Conservation (phyloP, 2,113 vertebrate genomes). For the Sceloporus tristichus region DNA sequence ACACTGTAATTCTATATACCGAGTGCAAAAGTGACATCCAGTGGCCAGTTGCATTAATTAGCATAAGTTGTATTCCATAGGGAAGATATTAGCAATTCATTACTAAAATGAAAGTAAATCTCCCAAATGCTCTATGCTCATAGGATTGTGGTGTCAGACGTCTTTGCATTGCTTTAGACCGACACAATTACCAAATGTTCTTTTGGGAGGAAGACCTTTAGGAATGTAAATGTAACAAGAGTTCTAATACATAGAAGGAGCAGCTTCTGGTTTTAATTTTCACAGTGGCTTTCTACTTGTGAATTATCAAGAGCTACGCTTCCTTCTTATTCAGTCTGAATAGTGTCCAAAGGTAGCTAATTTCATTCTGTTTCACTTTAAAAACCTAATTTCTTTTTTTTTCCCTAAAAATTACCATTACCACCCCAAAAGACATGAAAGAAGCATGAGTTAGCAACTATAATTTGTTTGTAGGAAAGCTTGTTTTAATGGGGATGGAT, state of each 20-base stretch:
- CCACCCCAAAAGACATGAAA: slow-evolving; percentile 5
- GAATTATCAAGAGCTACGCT: slow-evolving; percentile 57
- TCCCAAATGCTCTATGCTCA: not conserved
- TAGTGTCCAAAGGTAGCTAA: slow-evolving; percentile 62
- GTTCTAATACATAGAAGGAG: slow-evolving; percentile 50
- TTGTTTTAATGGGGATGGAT: slow-evolving; percentile 41
- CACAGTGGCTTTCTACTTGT: slow-evolving; percentile 42
- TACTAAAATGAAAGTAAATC: slow-evolving; percentile 41
- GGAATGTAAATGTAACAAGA: slow-evolving; percentile 62
- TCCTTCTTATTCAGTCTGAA: slow-evolving; percentile 54
- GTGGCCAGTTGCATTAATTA: slow-evolving; percentile 56
- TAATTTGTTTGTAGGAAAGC: slow-evolving; percentile 54
- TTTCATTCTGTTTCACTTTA: slow-evolving; percentile 63
- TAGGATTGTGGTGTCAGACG: slow-evolving; percentile 34
- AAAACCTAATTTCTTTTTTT: slow-evolving; percentile 45
- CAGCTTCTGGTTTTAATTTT: slow-evolving; percentile 56
- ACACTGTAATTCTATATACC: slow-evolving; percentile 43
- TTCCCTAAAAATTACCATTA: slow-evolving; percentile 43
- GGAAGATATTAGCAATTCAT: slow-evolving; percentile 45
- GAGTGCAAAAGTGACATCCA: slow-evolving; percentile 41
- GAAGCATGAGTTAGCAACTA: slow-evolving; percentile 36
- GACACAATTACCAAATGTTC: slow-evolving; percentile 34
- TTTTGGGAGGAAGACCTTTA: slow-evolving; percentile 58
- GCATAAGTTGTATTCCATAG: slow-evolving; percentile 37
- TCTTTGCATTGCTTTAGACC: slow-evolving; percentile 47